Base-by-base conservation (phyloP, 2,113 vertebrate genomes). In the Hystrix cristata region DNA sequence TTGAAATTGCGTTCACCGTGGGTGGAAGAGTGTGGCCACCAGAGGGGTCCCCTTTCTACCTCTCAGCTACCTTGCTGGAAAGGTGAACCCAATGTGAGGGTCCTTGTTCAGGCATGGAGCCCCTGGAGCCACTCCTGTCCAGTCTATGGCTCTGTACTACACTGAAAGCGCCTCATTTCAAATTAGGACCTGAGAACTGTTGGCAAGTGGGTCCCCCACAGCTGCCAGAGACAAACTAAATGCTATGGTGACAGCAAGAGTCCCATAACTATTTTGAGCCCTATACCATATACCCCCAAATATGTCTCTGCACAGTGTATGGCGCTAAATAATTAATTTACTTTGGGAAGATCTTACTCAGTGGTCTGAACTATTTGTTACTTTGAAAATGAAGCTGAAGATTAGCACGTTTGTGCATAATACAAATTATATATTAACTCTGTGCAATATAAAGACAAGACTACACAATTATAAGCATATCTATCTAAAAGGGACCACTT, bases 331-430 rank as follows among this genome's bases (percentile, higher is more conserved):
- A 87, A 51, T 94, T 67, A 69, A 87, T 60, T 85, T 82, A 60
- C 5, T 78, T 76, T 51, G 15, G n/a, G 87, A 92, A 78, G 18
- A 59, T 55, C 91, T 94, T 71, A 90, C 90, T 74, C 64, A 59
- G 38, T 85, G 46, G 60, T 51, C 16, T 92, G 43, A 94, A 81
- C 83, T 53, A 27, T 21, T 72, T 90, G 25, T 57, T 53, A 29
- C n/a, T 57, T 76, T 29, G 38, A 95, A 79, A 34, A 87, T 82
- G 55, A 90, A 92, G 57, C 46, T 94, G 48, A 80, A 90, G 62
- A 96, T 87, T 51, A 94, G 59, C 64, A 81, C 55, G 8, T 9
- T 57, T 78, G 85, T 34, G n/a, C 3, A 53, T 71, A 92, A 79
- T 85, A 71, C 7, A 60, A 74, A 84, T 74, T 60, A 74, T 2